Base-by-base conservation (phyloP, 2,888 invertebrate species). In the Carcina quercana region DNA sequence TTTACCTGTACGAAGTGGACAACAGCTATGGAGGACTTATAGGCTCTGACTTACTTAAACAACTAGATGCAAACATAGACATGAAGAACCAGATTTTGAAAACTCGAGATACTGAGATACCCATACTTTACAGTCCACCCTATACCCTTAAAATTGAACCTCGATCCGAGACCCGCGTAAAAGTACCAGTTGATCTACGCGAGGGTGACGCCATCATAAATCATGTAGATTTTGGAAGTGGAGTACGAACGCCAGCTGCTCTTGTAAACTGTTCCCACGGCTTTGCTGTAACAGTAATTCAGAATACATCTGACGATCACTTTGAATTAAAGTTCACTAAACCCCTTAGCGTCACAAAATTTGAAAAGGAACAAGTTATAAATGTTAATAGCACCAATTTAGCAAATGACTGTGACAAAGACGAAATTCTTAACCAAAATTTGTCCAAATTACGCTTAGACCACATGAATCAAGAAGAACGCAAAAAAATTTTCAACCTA, bases 1-100 rank as follows among this genome's bases (percentile, higher is more conserved):
- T 45, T 38, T 43, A 45, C 27, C 13, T 32, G 5, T 44, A 44
- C 30, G 20, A 35, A 5, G 38, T 47, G 13, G 44, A 44, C 11
- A 13, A 22, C 12, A 13, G 28, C 8, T 42, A 41, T n/a, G 46
- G 38, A 29, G 40, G 43, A 13, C 14, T 42, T 8, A 43, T 46
- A 25, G 43, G 43, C 6, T 34, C 26, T 10, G 39, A 46, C 10
- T 19, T 42, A 28, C 26, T 42, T 10, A 36, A 38, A 29, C 32
- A 39, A 24, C 17, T 42, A 22, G 25, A 31, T 2, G 42, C 42
- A 14, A 37, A 28, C 4, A 34, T 34, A n/a, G 34, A 37, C 10
- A 37, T 29, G 15, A 30, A 25, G 15, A 37, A 26, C 28, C 30
- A 27, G 13, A 26, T 27, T 13, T 17, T 27, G 12, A 35, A 28